A percentile compares a stretch with the other conserved stretches of the same genome.
Evolutionary conservation across 2,797 vertebrate genomes (phyloP).

Genomic region (Leuciscus waleckii): DNA sequence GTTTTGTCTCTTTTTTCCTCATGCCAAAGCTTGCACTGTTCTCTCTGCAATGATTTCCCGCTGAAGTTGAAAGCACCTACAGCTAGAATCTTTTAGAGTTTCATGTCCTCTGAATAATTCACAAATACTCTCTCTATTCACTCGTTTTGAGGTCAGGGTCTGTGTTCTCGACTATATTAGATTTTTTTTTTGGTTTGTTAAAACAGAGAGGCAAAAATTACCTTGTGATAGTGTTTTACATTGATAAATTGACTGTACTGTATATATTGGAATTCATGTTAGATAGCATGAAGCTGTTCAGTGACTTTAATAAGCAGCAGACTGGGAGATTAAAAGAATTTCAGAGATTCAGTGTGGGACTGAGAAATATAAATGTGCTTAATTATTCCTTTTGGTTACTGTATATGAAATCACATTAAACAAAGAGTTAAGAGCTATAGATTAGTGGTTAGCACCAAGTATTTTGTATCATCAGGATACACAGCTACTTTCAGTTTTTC

Average conservation of each 20-base stretch:
- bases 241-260: slow-evolving; percentile 10
- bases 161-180: slow-evolving; percentile 5
- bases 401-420: not conserved
- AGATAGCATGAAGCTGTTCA: not conserved
- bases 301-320: not conserved
- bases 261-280: not conserved
- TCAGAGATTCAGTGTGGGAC: not conserved
- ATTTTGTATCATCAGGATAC: not conserved
- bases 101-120: slow-evolving; percentile 45
- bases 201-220: not conserved
- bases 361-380: not conserved
- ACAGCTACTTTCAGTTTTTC: not conserved
- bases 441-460: not conserved
- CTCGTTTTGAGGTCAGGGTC: slow-evolving; percentile 13
- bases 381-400: not conserved
- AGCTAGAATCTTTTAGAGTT: slow-evolving; percentile 24
- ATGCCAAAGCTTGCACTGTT: slow-evolving; percentile 5
- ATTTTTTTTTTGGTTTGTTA: not conserved
- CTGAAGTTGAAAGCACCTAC: slow-evolving; percentile 15
- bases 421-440: not conserved
- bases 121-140: slow-evolving; percentile 17
- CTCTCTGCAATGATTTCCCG: slow-evolving; percentile 19
- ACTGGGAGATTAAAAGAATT: not conserved
- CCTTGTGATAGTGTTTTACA: not conserved
- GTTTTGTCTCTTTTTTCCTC: not conserved